Conservation (phyloP, 2,113 vertebrate genomes). For the Lanius collurio region DNA sequence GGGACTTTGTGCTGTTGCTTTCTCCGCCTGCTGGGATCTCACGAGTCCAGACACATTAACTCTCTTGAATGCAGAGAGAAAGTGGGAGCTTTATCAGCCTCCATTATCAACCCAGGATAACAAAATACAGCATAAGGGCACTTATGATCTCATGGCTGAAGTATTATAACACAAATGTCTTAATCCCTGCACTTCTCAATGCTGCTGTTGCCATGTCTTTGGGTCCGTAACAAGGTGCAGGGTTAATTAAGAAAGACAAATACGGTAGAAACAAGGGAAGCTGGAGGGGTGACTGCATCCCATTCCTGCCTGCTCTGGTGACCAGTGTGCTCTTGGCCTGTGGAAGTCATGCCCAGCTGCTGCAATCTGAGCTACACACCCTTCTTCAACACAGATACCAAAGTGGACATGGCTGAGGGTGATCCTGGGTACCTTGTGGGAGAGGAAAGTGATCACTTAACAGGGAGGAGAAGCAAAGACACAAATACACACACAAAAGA, state of each 20-base stretch:
- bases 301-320: neutral
- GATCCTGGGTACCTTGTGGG: neutral
- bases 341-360: neutral
- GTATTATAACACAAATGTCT: conserved; percentile 4
- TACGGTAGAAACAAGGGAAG: neutral
- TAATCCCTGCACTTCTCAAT: conserved; percentile 35
- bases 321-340: neutral
- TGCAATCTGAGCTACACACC: neutral
- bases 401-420: neutral
- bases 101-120: conserved; percentile 42
- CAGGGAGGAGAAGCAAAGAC: neutral
- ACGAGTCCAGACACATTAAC: conserved; percentile 41
- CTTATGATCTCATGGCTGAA: conserved; percentile 57
- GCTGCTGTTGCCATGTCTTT: conserved; percentile 5
- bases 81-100: conserved; percentile 55
- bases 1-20: conserved; percentile 26
- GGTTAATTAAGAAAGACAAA: conserved; percentile 54
- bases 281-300: neutral
- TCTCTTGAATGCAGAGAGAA: conserved; percentile 19
- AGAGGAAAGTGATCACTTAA: neutral
- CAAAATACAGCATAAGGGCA: conserved; percentile 28
- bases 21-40: conserved; percentile 27
- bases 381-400: neutral
- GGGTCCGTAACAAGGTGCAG: conserved; percentile 21
- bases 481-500: accelerated